These are phyloP conservation scores for Psittacara wagleri DNA, from an alignment of 2,113 vertebrate species.

Conservation along the genomic window DNA sequence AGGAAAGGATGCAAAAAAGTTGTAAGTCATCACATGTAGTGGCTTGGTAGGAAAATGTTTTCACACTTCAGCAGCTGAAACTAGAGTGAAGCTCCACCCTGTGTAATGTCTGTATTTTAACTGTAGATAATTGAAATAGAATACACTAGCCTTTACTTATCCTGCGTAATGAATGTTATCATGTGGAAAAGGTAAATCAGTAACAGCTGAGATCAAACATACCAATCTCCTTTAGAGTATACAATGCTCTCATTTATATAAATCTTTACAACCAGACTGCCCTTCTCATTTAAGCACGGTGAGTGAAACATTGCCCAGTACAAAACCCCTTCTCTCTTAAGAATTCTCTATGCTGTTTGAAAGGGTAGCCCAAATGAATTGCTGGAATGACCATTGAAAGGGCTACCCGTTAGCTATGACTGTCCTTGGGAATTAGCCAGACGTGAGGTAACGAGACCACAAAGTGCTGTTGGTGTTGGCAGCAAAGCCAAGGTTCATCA, in stretches of 20 bases:
- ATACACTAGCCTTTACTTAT: conserved; percentile 63
- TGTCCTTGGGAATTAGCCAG: conserved; percentile 63
- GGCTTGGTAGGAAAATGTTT: conserved; percentile 44
- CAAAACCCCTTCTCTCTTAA: conserved; percentile 50
- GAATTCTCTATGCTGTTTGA: conserved; percentile 22
- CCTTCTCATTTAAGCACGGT: not conserved
- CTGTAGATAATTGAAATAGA: conserved; percentile 66
- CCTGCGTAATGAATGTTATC: conserved; percentile 73
- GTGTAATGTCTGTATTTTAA: conserved; percentile 45
- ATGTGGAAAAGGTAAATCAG: conserved; percentile 74
- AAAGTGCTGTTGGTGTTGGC: conserved; percentile 65
- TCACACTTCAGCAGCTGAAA: conserved; percentile 57
- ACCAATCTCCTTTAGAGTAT: conserved; percentile 65
- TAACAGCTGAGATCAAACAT: conserved; percentile 73
- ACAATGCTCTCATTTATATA: conserved; percentile 75
- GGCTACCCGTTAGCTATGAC: conserved; percentile 56
- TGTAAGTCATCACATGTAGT: conserved; percentile 32
- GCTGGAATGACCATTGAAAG: conserved; percentile 56
- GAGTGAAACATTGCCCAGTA: not conserved
- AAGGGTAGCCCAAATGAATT: conserved; percentile 41
- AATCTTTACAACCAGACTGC: conserved; percentile 63
- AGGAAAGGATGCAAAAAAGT: not conserved
- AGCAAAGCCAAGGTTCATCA: conserved; percentile 53
- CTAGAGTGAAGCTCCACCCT: conserved; percentile 47
- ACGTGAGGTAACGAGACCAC: conserved; percentile 50